phyloP scores from a whole-genome alignment of 2,888 invertebrate genomes.

The Zaprionus bogoriensis region DNA sequence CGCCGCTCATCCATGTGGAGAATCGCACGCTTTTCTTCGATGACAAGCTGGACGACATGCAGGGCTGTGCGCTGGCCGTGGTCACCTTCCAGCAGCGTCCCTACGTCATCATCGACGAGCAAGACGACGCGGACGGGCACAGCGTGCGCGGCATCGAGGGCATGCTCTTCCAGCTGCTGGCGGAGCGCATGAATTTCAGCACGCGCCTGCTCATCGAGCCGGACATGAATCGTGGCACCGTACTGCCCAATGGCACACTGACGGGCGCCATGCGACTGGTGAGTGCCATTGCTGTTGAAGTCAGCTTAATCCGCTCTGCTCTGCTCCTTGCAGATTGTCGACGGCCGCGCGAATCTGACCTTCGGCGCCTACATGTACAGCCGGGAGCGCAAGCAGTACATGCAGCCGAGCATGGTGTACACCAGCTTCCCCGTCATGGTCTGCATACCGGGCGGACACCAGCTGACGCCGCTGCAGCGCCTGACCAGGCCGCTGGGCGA shows the following conservation, averaged over 20 bases:
- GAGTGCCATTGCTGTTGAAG: too few species aligned
- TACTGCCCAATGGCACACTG: conserved; percentile 70
- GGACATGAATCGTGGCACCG: conserved; percentile 53
- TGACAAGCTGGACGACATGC: conserved; percentile 69
- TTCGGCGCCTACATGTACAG: conserved; percentile 68
- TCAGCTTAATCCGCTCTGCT: too few species aligned
- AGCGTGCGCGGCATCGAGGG: conserved; percentile 79
- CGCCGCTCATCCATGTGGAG: conserved; percentile 19
- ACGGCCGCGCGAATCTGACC: conserved; percentile 72
- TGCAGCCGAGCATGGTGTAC: conserved; percentile 71
- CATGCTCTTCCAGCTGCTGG: conserved; percentile 61
- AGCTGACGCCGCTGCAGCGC: conserved; percentile 67
- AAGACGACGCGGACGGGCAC: conserved; percentile 1
- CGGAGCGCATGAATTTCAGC: conserved; percentile 79
- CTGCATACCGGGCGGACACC: conserved; percentile 65
- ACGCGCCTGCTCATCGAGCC: conserved; percentile 50
- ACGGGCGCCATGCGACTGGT: conserved; percentile 78
- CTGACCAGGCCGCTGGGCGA: conserved; percentile 72
- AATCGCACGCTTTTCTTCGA: conserved; percentile 61
- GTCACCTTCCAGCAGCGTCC: conserved; percentile 72
- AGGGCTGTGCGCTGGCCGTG: conserved; percentile 70
- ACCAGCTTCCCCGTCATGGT: conserved; percentile 66
- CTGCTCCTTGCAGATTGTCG: conserved; percentile 60
- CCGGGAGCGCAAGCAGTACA: conserved; percentile 43
- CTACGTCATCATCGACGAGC: conserved; percentile 58